These are phyloP conservation scores for Holcopasites calliopsidis DNA, from an alignment of 1,140 invertebrate genomes.

Conservation along the genomic window DNA sequence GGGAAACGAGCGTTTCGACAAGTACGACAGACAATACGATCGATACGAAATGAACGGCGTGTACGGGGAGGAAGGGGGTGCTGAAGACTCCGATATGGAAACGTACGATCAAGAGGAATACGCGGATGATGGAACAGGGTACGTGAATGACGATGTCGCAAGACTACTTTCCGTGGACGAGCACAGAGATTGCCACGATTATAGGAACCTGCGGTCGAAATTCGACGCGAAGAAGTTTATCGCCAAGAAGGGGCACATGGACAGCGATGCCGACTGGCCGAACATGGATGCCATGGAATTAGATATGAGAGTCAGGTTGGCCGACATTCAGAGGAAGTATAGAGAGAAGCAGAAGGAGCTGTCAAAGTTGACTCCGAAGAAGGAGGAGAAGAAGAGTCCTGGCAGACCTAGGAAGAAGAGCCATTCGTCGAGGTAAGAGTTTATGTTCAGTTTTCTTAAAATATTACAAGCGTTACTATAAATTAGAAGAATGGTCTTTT, in stretches of 20 bases:
- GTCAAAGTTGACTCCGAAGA: constrained; percentile 84
- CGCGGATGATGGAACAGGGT: neutral
- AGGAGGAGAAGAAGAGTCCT: constrained; percentile 73
- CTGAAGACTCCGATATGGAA: constrained; percentile 62
- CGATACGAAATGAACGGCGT: neutral
- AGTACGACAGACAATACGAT: neutral
- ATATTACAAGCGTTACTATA: too few species aligned
- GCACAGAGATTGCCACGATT: constrained; percentile 65
- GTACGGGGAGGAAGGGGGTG: neutral
- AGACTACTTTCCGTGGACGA: neutral
- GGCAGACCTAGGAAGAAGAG: constrained; percentile 72
- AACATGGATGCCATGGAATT: constrained; percentile 88
- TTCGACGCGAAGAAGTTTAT: constrained; percentile 78
- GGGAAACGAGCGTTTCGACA: neutral
- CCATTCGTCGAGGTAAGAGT: constrained; percentile 70
- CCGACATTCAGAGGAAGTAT: constrained; percentile 89
- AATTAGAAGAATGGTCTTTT: too few species aligned
- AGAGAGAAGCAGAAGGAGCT: constrained; percentile 91
- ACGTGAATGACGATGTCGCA: neutral
- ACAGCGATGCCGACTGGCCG: constrained; percentile 78
- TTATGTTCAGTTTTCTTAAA: neutral
- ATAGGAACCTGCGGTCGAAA: constrained; percentile 77
- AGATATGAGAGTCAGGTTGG: constrained; percentile 88
- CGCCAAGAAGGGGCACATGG: constrained; percentile 65
- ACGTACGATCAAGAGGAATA: constrained; percentile 39